Percentiles rank a stretch among this genome's conserved stretches.
Conservation (phyloP, 2,113 vertebrate genomes). For the Vicugna pacos region DNA sequence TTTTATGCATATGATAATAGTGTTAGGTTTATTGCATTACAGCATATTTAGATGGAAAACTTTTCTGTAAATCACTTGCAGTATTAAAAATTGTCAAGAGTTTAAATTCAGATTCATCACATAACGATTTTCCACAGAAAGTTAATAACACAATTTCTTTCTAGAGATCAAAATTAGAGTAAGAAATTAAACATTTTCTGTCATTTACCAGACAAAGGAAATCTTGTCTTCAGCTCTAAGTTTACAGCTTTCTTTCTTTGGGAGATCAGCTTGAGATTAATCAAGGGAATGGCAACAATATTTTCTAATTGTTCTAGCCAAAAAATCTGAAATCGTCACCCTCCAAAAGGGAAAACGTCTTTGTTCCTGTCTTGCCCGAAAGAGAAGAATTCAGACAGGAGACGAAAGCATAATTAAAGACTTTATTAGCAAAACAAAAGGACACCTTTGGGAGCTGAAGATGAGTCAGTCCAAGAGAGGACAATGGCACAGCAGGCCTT, state of each 20-base stretch:
- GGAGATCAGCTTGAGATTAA: background rate
- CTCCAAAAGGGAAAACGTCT: too few species aligned
- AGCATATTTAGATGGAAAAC: background rate
- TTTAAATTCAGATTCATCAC: background rate
- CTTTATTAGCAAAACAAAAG: too few species aligned
- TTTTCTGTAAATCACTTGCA: background rate
- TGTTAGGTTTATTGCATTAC: background rate
- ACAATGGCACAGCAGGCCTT: too few species aligned
- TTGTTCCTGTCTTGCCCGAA: too few species aligned
- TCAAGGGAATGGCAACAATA: rapidly evolving
- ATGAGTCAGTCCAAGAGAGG: too few species aligned
- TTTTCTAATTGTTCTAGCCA: background rate
- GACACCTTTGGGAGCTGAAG: too few species aligned
- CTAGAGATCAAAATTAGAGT: background rate
- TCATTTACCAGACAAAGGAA: background rate
- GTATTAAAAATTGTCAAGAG: background rate
- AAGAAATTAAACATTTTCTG: background rate
- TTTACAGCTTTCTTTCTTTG: background rate
- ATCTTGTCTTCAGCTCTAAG: background rate
- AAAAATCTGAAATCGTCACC: background rate
- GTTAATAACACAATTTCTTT: background rate
- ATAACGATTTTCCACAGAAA: background rate
- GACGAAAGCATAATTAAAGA: too few species aligned
- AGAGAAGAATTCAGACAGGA: too few species aligned
- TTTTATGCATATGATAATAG: background rate